Conservation (phyloP, 2,113 vertebrate genomes). For the Ammodytes marinus region DNA sequence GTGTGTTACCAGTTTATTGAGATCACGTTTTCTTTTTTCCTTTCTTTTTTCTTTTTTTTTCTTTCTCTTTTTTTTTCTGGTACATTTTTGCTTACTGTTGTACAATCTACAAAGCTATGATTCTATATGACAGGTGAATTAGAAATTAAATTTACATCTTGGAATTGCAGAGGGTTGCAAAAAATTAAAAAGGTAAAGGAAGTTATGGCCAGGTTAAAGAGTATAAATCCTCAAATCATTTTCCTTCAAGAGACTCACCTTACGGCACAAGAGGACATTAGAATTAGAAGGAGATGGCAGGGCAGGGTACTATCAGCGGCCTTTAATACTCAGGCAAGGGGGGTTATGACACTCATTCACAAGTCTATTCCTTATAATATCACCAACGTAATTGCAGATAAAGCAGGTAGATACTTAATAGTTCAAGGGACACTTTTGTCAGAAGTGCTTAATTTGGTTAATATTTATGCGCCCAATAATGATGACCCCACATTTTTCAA, state of each 20-base stretch:
- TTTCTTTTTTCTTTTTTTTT: too few species aligned
- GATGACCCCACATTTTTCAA: background rate
- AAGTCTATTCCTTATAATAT: background rate
- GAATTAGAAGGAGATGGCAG: background rate
- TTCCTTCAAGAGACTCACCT: background rate
- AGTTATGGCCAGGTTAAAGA: background rate
- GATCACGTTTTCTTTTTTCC: too few species aligned
- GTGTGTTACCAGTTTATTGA: too few species aligned
- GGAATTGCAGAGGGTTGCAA: background rate
- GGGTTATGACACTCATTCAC: background rate
- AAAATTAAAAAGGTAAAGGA: background rate
- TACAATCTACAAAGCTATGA: too few species aligned
- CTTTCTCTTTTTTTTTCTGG: too few species aligned
- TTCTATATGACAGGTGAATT: background rate
- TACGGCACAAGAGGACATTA: background rate
- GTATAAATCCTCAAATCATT: background rate
- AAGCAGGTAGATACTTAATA: background rate
- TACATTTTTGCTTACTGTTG: too few species aligned
- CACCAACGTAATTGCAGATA: background rate
- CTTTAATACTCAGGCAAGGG: background rate
- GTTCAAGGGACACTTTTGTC: background rate
- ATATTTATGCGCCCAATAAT: background rate
- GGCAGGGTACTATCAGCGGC: background rate
- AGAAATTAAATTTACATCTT: background rate
- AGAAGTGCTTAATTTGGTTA: background rate